A percentile compares a stretch with the other conserved stretches of the same genome.
Evolutionary conservation across 2,888 invertebrate genomes (phyloP).

Genomic region (Phymatocera aterrima): DNA sequence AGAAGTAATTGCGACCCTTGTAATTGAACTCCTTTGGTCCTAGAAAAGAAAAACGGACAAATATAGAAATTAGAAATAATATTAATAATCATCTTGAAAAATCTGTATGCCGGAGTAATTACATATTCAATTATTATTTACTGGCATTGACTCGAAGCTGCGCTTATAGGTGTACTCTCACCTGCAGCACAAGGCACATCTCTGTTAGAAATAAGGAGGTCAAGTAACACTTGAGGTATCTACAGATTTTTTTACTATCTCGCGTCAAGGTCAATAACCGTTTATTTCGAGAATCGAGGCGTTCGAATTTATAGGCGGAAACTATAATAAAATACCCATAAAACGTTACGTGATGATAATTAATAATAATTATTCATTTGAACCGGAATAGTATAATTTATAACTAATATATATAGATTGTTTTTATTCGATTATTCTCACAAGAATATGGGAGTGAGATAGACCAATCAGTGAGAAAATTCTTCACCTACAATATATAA

Average conservation of each 20-base stretch:
- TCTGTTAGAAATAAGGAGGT: constrained; percentile 13
- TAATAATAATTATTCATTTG: no score
- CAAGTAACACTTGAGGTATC: background rate
- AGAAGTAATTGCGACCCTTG: constrained; percentile 92
- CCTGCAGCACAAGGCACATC: no score
- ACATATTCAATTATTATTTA: no score
- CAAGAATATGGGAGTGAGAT: no score
- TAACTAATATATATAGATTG: no score
- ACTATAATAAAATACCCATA: no score
- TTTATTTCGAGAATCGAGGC: background rate
- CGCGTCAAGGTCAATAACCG: background rate
- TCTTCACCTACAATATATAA: no score
- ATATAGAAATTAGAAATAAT: background rate
- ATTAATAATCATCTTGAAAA: background rate
- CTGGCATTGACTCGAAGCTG: background rate
- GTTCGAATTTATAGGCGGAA: background rate
- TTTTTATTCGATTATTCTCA: no score
- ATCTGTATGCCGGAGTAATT: no score
- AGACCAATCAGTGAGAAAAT: no score
- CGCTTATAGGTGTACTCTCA: background rate
- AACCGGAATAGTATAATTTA: no score
- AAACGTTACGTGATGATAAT: no score
- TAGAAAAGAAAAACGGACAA: constrained; percentile 71
- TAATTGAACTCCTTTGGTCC: constrained; percentile 94
- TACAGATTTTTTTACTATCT: background rate